phyloP scores from a whole-genome alignment of 2,797 vertebrate species.

The Lacerta bilineata region DNA sequence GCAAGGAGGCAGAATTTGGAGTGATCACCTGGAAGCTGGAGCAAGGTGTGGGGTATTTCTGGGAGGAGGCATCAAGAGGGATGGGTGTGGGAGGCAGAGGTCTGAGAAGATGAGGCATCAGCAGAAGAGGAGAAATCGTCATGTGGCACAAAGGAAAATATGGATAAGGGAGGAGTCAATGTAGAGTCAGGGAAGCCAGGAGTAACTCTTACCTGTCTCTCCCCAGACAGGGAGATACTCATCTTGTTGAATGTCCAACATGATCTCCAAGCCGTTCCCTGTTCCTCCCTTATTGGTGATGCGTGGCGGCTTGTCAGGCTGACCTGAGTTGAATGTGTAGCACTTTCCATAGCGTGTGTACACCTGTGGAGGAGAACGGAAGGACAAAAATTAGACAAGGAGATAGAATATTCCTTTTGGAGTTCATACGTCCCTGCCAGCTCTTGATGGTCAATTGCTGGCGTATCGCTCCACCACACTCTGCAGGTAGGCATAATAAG shows the following conservation, averaged over 20 bases:
- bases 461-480: neutral
- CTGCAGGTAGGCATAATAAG: conserved; percentile 4
- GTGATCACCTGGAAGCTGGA: neutral
- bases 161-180: neutral
- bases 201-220: conserved; percentile 88
- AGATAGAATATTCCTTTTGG: conserved; percentile 6
- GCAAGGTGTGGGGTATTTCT: neutral
- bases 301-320: conserved; percentile 88
- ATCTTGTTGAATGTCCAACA: conserved; percentile 98
- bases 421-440: neutral
- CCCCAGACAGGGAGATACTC: conserved; percentile 98
- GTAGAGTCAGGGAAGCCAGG: neutral
- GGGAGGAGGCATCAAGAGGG: neutral
- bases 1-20: neutral
- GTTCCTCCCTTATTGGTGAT: conserved; percentile 97
- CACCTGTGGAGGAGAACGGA: conserved; percentile 80
- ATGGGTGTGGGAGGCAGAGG: neutral
- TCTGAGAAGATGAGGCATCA: neutral
- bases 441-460: conserved; percentile 19
- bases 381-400: conserved; percentile 21
- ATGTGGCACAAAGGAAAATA: neutral
- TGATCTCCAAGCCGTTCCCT: conserved; percentile 97
- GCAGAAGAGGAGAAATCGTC: too few relatives aligned
- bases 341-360: conserved; percentile 98
- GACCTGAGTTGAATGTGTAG: conserved; percentile 97